Evolutionary conservation across 1,140 invertebrate genomes (phyloP).

Genomic region (Sitobion miscanthi): DNA sequence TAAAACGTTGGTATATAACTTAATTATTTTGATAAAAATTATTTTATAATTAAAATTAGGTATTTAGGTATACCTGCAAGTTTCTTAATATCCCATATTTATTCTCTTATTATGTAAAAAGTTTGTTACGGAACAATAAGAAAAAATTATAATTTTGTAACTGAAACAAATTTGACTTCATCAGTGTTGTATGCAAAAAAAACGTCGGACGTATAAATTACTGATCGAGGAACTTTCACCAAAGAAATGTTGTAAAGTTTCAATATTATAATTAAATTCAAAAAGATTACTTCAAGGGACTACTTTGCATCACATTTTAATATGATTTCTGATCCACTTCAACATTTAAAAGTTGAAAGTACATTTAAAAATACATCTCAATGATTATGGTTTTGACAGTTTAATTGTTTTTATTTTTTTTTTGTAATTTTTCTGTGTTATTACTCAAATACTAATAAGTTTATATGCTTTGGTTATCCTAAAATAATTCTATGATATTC

Average conservation of each 20-base stretch:
- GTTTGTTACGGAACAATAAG: neutral
- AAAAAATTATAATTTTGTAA: neutral
- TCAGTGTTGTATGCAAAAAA: neutral
- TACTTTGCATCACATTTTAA: neutral
- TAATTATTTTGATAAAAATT: neutral
- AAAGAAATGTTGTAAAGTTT: neutral
- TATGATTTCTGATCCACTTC: neutral
- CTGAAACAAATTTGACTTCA: neutral
- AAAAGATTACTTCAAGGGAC: slow-evolving; percentile 3
- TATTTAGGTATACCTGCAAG: neutral
- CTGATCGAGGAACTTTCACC: neutral
- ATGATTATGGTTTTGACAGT: neutral
- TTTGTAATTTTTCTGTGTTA: neutral
- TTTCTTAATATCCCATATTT: neutral
- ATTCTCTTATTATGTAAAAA: neutral
- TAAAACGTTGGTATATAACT: neutral
- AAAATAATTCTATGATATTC: neutral
- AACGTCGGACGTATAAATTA: neutral
- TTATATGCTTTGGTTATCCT: neutral
- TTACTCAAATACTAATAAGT: neutral
- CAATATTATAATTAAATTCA: slow-evolving; percentile 25
- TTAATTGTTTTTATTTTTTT: neutral
- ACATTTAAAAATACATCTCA: neutral
- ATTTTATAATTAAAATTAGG: neutral
- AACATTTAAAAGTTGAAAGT: neutral